Evolutionary conservation across 2,888 invertebrate genomes (phyloP).

Genomic region (Metalampra italica): DNA sequence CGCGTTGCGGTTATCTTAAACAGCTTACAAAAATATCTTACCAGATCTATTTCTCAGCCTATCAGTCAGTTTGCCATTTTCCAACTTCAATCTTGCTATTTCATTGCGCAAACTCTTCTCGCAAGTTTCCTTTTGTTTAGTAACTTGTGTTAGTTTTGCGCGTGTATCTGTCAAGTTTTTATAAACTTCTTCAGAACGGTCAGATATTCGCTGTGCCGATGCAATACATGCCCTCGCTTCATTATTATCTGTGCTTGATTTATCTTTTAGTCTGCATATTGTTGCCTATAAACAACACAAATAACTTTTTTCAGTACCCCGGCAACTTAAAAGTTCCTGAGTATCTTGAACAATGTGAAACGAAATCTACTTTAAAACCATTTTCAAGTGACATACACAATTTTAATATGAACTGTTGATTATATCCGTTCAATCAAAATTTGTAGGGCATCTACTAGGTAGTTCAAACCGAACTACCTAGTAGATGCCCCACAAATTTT

Average conservation of each 20-base stretch:
- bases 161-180: constrained; percentile 46
- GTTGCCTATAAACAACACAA: constrained; percentile 28
- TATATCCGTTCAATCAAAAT: no score
- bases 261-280: constrained; percentile 46
- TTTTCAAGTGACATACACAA: no score
- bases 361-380: no score
- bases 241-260: constrained; percentile 53
- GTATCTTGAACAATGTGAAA: no score
- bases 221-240: constrained; percentile 65
- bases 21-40: constrained; percentile 25
- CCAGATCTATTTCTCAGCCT: constrained; percentile 53
- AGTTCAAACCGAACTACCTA: no score
- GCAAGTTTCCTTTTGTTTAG: constrained; percentile 58
- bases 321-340: no score
- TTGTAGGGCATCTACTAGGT: no score
- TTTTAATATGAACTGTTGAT: no score
- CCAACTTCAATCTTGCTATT: constrained; percentile 50
- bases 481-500: not conserved
- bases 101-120: constrained; percentile 56
- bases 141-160: constrained; percentile 45
- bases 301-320: not conserved
- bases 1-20: no score
- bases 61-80: constrained; percentile 61
- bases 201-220: constrained; percentile 60
- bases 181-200: constrained; percentile 54